Evolutionary conservation across 2,113 vertebrate genomes (phyloP).

Genomic region (Silurus asotus): DNA sequence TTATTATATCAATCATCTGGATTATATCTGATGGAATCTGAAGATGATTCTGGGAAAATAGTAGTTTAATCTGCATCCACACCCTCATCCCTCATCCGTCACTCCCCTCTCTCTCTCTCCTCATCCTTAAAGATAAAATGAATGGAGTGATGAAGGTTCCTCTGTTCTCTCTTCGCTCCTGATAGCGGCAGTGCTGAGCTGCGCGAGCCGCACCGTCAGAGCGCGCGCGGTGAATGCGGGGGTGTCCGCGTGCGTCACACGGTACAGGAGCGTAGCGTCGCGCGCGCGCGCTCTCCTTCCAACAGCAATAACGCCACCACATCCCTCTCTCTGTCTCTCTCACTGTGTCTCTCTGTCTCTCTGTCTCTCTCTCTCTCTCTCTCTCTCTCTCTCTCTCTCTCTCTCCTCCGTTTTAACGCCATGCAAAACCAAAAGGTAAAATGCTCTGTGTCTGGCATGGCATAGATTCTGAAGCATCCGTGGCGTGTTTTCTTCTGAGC

Average conservation of each 20-base stretch:
- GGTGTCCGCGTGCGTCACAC: conserved; percentile 41
- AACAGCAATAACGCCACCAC: conserved; percentile 27
- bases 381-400: background rate
- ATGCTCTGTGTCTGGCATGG: conserved; percentile 48
- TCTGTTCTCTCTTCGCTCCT: too few species aligned
- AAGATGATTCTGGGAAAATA: too few species aligned
- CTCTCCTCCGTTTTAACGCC: conserved; percentile 38
- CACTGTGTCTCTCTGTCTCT: background rate
- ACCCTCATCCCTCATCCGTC: too few species aligned
- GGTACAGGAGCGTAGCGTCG: conserved; percentile 24
- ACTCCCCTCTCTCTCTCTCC: too few species aligned
- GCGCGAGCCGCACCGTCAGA: conserved; percentile 14
- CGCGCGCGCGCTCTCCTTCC: conserved; percentile 32
- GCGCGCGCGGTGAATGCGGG: conserved; percentile 25
- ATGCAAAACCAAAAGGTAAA: conserved; percentile 52
- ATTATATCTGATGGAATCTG: too few species aligned
- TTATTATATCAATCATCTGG: too few species aligned
- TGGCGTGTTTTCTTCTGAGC: conserved; percentile 23
- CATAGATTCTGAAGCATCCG: conserved; percentile 44
- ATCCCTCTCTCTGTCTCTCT: background rate
- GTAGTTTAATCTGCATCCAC: too few species aligned
- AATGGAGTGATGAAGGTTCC: background rate
- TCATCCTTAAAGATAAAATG: background rate
- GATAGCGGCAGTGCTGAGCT: conserved; percentile 6
- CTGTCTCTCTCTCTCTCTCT: background rate